A percentile compares a stretch with the other conserved stretches of the same genome.
Evolutionary conservation across 2,113 vertebrate species (phyloP).

Genomic region (Halichoeres trimaculatus): DNA sequence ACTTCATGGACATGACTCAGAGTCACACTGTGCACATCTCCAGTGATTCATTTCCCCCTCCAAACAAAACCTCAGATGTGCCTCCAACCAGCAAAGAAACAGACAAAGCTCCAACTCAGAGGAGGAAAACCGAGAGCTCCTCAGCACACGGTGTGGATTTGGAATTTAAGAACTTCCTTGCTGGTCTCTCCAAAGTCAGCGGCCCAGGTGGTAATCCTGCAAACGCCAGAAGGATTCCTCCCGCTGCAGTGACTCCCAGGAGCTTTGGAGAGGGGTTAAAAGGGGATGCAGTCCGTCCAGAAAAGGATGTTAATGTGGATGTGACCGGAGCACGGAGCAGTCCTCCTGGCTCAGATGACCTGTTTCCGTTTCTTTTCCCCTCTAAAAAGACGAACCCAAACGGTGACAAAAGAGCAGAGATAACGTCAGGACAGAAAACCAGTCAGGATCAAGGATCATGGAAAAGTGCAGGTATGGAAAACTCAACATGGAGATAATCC

Average conservation of each 20-base stretch:
- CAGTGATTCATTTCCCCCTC: not conserved
- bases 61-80: not conserved
- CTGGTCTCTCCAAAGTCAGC: slow-evolving; percentile 49
- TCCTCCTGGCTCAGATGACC: slow-evolving; percentile 4
- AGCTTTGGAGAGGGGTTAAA: slow-evolving; percentile 18
- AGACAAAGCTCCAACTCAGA: not conserved
- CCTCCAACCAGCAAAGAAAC: not conserved
- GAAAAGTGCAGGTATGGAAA: slow-evolving; percentile 26
- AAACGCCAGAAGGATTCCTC: not conserved
- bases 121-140: not conserved
- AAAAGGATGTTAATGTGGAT: slow-evolving; percentile 52
- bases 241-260: not conserved
- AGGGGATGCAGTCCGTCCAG: slow-evolving; percentile 47
- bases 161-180: slow-evolving; percentile 46
- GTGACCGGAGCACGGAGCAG: too few relatives aligned
- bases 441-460: slow-evolving; percentile 13
- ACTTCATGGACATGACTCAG: slow-evolving; percentile 88
- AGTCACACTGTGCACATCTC: slow-evolving; percentile 41
- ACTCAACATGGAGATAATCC: too few relatives aligned
- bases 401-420: not conserved
- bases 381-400: slow-evolving; percentile 23
- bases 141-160: slow-evolving; percentile 19
- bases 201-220: slow-evolving; percentile 4
- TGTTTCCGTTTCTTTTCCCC: slow-evolving; percentile 36
- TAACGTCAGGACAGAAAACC: not conserved